Evolutionary conservation across 2,888 invertebrate genomes (phyloP).

Genomic region (Euspilapteryx auroguttella): DNA sequence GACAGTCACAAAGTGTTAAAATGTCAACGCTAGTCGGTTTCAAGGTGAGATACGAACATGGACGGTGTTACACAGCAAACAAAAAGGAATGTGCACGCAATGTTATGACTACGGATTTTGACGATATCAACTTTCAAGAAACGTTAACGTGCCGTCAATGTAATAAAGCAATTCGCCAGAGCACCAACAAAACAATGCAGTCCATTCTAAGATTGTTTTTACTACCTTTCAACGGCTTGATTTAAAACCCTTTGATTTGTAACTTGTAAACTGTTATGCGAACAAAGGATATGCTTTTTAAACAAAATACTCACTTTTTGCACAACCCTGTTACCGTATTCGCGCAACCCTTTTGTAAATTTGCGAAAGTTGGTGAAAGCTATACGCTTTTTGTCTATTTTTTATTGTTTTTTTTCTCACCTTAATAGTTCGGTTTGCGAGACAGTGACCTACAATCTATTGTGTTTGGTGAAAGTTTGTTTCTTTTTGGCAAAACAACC

Average conservation of each 20-base stretch:
- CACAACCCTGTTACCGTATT: constrained; percentile 46
- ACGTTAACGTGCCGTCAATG: constrained; percentile 25
- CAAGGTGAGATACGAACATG: no score
- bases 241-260: constrained; percentile 59
- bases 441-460: constrained; percentile 23
- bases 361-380: constrained; percentile 32
- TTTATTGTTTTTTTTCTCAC: constrained; percentile 13
- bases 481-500: constrained; percentile 28
- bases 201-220: constrained; percentile 53
- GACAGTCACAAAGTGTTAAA: no score
- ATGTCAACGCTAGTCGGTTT: no score
- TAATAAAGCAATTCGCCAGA: constrained; percentile 58
- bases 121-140: constrained; percentile 47
- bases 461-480: constrained; percentile 39
- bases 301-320: constrained; percentile 30
- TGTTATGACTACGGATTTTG: constrained; percentile 54
- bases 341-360: constrained; percentile 28
- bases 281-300: constrained; percentile 41
- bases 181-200: constrained; percentile 52
- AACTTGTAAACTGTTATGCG: constrained; percentile 50
- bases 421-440: constrained; percentile 21
- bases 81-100: no score
- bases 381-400: constrained; percentile 8
- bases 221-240: constrained; percentile 55
- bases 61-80: no score